Percentiles rank a stretch among this genome's conserved stretches.
Evolutionary conservation across 2,113 vertebrate species (phyloP).

Genomic region (Electrona antarctica): DNA sequence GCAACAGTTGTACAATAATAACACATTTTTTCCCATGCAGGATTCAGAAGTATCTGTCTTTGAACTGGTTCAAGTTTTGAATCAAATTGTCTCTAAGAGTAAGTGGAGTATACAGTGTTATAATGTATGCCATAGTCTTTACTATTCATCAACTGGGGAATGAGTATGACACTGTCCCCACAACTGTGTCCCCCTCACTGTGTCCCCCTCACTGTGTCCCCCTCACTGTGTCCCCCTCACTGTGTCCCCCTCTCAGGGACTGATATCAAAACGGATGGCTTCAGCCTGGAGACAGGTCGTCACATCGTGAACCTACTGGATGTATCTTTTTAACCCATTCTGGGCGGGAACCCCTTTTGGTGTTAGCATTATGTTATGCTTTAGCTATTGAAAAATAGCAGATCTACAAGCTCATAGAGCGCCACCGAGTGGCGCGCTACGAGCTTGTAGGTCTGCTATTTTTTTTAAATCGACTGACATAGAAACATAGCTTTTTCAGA

Average conservation of each 20-base stretch:
- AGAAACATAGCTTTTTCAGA: no score
- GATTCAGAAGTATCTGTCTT: slow-evolving; percentile 79
- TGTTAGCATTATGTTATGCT: no score
- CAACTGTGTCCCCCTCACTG: slow-evolving; percentile 37
- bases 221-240: no score
- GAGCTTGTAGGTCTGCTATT: no score
- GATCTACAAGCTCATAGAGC: no score
- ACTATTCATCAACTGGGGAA: not conserved
- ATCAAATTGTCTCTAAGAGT: slow-evolving; percentile 79
- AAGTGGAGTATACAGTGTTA: slow-evolving; percentile 45
- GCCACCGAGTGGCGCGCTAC: no score
- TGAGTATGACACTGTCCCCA: no score
- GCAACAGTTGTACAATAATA: not conserved
- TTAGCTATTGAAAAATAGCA: no score
- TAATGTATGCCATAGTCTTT: not conserved
- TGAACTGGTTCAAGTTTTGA: slow-evolving; percentile 81
- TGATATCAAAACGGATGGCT: slow-evolving; percentile 91
- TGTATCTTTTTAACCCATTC: slow-evolving; percentile 86
- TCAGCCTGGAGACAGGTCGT: slow-evolving; percentile 88
- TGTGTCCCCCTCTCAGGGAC: slow-evolving; percentile 76
- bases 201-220: no score
- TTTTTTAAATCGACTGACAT: no score
- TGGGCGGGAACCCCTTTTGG: no score
- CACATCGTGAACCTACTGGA: slow-evolving; percentile 91
- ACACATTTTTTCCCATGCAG: slow-evolving; percentile 66